Evolutionary conservation across 1,140 invertebrate species (phyloP).

Genomic region (Hirudo medicinalis): DNA sequence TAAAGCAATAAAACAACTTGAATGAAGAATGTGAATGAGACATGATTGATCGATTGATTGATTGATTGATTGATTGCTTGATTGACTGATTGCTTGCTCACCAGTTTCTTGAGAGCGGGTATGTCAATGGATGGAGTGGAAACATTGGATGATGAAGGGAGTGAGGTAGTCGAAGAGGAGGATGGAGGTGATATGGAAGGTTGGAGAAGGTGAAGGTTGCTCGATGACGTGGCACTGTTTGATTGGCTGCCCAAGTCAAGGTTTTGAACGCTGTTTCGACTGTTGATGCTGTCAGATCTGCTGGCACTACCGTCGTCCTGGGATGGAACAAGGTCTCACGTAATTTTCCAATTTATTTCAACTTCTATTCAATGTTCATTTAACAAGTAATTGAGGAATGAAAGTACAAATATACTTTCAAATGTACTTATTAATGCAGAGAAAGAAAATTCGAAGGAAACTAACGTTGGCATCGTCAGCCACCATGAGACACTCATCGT

Average conservation of each 20-base stretch:
- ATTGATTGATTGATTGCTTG: no score
- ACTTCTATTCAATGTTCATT: no score
- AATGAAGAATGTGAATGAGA: no score
- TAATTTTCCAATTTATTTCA: no score
- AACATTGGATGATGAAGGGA: neutral
- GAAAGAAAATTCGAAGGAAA: neutral
- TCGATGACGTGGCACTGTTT: neutral
- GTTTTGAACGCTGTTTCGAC: constrained; percentile 10
- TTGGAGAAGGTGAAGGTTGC: no score
- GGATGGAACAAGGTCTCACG: no score
- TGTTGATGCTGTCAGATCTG: constrained; percentile 20
- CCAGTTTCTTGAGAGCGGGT: neutral
- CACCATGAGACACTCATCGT: constrained; percentile 26
- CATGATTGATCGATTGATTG: no score
- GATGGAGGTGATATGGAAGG: neutral
- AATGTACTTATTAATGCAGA: neutral
- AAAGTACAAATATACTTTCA: no score
- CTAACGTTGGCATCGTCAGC: constrained; percentile 26
- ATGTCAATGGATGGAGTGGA: neutral
- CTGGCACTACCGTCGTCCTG: constrained; percentile 5
- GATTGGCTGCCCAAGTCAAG: neutral
- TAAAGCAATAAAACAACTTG: no score
- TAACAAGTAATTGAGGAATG: no score
- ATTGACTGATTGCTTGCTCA: no score
- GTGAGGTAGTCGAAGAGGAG: neutral